These are phyloP conservation scores for Suricata suricatta DNA, from an alignment of 2,113 vertebrate genomes.

Conservation along the genomic window DNA sequence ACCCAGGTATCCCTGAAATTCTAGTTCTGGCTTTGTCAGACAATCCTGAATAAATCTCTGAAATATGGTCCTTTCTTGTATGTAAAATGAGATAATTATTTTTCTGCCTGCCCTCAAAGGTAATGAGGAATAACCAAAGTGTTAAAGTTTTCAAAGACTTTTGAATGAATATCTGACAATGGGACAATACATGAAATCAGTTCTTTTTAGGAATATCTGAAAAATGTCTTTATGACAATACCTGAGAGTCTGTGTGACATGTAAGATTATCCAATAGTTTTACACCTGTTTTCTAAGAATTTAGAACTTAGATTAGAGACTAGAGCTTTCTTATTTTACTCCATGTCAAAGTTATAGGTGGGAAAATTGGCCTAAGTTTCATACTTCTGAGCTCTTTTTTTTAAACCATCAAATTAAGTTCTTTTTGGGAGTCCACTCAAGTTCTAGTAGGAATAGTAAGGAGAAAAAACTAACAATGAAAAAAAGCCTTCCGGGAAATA, in stretches of 20 bases:
- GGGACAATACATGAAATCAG: not conserved
- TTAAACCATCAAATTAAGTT: constrained; percentile 18
- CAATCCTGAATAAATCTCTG: constrained; percentile 12
- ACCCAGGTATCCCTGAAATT: not conserved
- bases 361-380: constrained; percentile 41
- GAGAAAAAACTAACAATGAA: not conserved
- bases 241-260: constrained; percentile 1
- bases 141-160: constrained; percentile 1
- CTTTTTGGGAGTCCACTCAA: constrained; percentile 4
- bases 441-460: constrained; percentile 44
- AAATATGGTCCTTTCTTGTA: not conserved
- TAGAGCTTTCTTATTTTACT: not conserved
- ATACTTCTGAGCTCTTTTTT: constrained; percentile 41
- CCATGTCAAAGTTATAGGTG: constrained; percentile 1
- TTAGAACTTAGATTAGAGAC: not conserved
- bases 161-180: constrained; percentile 12
- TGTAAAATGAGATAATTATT: constrained; percentile 30
- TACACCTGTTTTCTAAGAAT: not conserved
- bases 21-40: constrained; percentile 11
- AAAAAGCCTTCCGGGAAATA: constrained; percentile 45
- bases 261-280: constrained; percentile 4
- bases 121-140: constrained; percentile 40
- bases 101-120: constrained; percentile 27
- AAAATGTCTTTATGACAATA: constrained; percentile 22
- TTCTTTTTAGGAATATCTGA: constrained; percentile 32